Evolutionary conservation across 30 jellyfish, hydroid and myxozoan genomes (phyloP).

Genomic region (Mastigias papua): DNA sequence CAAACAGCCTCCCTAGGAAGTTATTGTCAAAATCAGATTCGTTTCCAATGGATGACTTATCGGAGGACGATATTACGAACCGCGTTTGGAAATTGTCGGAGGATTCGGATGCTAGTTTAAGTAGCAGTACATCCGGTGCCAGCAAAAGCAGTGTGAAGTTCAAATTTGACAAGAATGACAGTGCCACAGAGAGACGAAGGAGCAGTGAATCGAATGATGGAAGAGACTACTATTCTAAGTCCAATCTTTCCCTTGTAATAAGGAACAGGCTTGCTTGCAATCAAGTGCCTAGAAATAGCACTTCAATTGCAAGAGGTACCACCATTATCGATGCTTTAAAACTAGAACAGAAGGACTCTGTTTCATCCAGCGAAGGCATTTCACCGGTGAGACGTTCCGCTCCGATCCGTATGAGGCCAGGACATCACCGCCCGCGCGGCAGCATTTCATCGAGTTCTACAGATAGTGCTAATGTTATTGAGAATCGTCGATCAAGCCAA

Average conservation of each 20-base stretch:
- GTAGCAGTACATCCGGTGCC: conserved; percentile 67
- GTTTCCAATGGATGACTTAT: conserved; percentile 40
- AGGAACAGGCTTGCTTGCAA: conserved; percentile 61
- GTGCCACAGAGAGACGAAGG: not conserved
- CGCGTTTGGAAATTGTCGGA: conserved; percentile 67
- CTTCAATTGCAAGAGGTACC: conserved; percentile 71
- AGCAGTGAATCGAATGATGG: not conserved
- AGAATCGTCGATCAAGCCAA: conserved; percentile 26
- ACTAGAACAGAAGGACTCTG: conserved; percentile 56
- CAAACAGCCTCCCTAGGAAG: conserved; percentile 35
- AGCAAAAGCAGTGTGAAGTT: conserved; percentile 66
- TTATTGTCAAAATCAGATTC: conserved; percentile 36
- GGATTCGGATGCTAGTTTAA: conserved; percentile 73
- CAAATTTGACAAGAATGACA: conserved; percentile 14
- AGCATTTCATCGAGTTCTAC: conserved; percentile 61
- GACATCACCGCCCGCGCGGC: conserved; percentile 45
- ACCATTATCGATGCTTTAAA: conserved; percentile 75
- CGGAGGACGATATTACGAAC: conserved; percentile 61
- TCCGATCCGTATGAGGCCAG: conserved; percentile 7
- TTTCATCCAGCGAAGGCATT: conserved; percentile 44
- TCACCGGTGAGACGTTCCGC: conserved; percentile 10
- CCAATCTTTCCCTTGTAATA: conserved; percentile 46
- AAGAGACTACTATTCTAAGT: conserved; percentile 52
- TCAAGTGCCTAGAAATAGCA: conserved; percentile 23
- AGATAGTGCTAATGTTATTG: conserved; percentile 56